phyloP scores from a whole-genome alignment of 2,888 invertebrate species.

The Psococerastis gibbosa region DNA sequence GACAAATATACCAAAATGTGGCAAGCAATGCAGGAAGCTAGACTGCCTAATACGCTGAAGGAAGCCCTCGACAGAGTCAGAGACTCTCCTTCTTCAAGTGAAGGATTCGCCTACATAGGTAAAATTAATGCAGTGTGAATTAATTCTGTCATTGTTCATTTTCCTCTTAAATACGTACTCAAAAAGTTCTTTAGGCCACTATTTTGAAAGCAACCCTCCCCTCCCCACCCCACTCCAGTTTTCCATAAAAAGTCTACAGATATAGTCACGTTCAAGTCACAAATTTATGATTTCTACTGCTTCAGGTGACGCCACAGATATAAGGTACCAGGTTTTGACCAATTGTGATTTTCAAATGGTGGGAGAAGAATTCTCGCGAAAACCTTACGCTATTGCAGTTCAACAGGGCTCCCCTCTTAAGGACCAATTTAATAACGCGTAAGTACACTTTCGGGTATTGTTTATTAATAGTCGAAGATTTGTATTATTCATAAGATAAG shows the following conservation, averaged over 20 bases:
- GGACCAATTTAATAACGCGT: constrained; percentile 91
- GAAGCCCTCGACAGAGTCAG: constrained; percentile 61
- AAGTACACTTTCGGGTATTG: constrained; percentile 26
- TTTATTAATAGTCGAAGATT: no score
- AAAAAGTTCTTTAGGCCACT: no score
- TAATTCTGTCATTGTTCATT: no score
- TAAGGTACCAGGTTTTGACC: constrained; percentile 58
- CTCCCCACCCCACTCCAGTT: no score
- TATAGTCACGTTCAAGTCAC: neutral
- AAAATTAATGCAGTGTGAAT: no score
- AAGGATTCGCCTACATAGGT: constrained; percentile 80
- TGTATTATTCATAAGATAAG: no score
- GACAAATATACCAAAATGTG: constrained; percentile 98
- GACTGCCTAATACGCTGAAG: constrained; percentile 55
- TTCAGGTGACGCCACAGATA: constrained; percentile 76
- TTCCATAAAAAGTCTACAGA: no score
- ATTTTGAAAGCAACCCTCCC: no score
- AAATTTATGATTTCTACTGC: neutral
- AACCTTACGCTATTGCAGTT: constrained; percentile 93
- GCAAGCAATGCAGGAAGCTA: constrained; percentile 82
- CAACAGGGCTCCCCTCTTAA: constrained; percentile 89
- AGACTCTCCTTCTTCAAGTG: constrained; percentile 44
- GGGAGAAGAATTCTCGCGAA: constrained; percentile 92
- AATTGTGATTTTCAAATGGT: constrained; percentile 81
- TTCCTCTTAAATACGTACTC: no score